phyloP scores from a whole-genome alignment of 2,888 invertebrate species.

The Spisula subtruncata region DNA sequence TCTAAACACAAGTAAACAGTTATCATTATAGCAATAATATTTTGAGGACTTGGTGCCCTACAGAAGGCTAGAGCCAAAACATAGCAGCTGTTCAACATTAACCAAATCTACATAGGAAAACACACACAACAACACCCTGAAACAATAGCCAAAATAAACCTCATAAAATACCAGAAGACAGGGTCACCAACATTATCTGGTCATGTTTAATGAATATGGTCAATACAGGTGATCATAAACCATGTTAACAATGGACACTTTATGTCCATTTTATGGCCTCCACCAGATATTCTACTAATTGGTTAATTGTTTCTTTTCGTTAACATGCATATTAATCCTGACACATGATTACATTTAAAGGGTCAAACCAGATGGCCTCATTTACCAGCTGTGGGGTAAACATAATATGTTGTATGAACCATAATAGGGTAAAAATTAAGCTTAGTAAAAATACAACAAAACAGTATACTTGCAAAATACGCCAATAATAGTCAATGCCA shows the following conservation, averaged over 20 bases:
- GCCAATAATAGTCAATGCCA: too few species aligned
- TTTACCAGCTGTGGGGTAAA: not conserved
- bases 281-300: conserved; percentile 41
- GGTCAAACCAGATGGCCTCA: not conserved
- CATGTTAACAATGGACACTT: conserved; percentile 32
- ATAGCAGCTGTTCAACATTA: not conserved
- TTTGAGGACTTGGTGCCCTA: not conserved
- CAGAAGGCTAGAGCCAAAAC: not conserved
- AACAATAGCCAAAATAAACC: not conserved
- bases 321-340: conserved; percentile 24
- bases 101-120: not conserved
- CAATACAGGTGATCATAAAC: conserved; percentile 39
- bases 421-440: not conserved
- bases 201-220: conserved; percentile 30
- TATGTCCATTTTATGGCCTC: conserved; percentile 45
- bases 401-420: not conserved
- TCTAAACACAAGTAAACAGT: too few species aligned
- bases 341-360: not conserved
- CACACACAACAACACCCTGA: not conserved
- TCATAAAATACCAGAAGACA: not conserved
- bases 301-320: conserved; percentile 31
- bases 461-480: too few species aligned
- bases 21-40: too few species aligned
- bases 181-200: conserved; percentile 4
- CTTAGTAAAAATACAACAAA: not conserved